A percentile compares a stretch with the other conserved stretches of the same genome.
These are phyloP conservation scores for Vombatus ursinus DNA, from an alignment of 2,113 vertebrate genomes.

Conservation along the genomic window DNA sequence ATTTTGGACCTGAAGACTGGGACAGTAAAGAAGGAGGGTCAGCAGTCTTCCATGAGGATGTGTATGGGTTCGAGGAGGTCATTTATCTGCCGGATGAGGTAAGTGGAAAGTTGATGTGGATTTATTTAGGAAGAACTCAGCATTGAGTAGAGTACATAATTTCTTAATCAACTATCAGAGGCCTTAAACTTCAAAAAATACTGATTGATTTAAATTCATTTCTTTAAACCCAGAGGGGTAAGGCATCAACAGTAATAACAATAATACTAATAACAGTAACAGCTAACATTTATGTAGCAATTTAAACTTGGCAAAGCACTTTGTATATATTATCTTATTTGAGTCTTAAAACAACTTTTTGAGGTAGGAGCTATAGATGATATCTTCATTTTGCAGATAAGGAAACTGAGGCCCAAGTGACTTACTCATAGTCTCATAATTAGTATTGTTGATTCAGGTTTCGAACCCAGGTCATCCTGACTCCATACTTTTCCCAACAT, in stretches of 20 bases:
- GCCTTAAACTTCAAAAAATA: conserved; percentile 45
- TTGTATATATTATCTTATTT: conserved; percentile 25
- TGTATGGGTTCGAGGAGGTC: conserved; percentile 96
- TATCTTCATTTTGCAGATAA: conserved; percentile 14
- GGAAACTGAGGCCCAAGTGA: conserved; percentile 11
- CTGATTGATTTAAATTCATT: conserved; percentile 42
- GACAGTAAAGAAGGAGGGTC: conserved; percentile 98
- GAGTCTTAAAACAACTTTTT: not conserved
- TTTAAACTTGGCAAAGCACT: not conserved
- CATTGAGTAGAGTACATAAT: not conserved
- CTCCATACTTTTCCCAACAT: not conserved
- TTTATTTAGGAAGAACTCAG: conserved; percentile 7
- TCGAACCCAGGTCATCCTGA: conserved; percentile 17
- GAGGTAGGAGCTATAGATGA: conserved; percentile 20
- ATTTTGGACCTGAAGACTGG: conserved; percentile 97
- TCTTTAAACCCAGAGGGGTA: conserved; percentile 4
- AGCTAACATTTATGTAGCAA: not conserved
- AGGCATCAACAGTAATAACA: not conserved
- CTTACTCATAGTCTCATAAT: not conserved
- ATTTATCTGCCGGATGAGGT: conserved; percentile 99
- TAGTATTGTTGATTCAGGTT: conserved; percentile 9
- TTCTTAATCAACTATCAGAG: not conserved
- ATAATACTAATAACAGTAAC: not conserved
- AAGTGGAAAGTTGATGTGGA: not conserved
- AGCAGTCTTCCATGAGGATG: conserved; percentile 96